A percentile compares a stretch with the other conserved stretches of the same genome.
Evolutionary conservation across 1,140 invertebrate genomes (phyloP).

Genomic region (Polypedilum pembai): DNA sequence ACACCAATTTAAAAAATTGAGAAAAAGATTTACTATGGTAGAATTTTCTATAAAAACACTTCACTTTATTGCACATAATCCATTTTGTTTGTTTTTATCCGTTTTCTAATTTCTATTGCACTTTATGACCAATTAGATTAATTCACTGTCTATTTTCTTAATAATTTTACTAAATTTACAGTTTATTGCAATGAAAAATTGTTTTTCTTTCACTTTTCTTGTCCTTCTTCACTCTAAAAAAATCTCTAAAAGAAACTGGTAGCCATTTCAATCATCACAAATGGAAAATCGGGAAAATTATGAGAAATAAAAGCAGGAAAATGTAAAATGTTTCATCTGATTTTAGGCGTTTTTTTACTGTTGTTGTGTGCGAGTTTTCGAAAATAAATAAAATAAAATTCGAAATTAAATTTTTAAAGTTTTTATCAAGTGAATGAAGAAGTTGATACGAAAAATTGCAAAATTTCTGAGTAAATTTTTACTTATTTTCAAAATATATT

Average conservation of each 20-base stretch:
- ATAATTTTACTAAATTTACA: background rate
- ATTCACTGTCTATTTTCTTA: background rate
- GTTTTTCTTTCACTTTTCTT: background rate
- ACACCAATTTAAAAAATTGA: too few species aligned
- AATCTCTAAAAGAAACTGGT: slow-evolving; percentile 24
- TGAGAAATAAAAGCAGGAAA: slow-evolving; percentile 3
- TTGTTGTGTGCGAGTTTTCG: background rate
- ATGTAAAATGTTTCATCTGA: slow-evolving; percentile 24
- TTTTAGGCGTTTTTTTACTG: background rate
- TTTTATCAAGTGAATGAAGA: too few species aligned
- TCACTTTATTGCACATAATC: too few species aligned
- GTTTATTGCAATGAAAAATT: background rate
- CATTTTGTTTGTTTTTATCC: too few species aligned
- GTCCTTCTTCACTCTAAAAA: background rate
- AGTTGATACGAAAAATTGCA: background rate
- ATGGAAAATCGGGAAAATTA: slow-evolving; percentile 28
- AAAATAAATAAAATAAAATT: background rate
- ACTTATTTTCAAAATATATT: background rate
- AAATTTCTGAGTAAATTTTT: background rate
- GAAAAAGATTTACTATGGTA: too few species aligned
- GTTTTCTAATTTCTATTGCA: too few species aligned
- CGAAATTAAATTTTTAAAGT: background rate
- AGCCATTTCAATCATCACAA: slow-evolving; percentile 27
- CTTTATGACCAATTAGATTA: background rate
- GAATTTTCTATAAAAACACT: too few species aligned